phyloP scores from a whole-genome alignment of 2,797 vertebrate genomes.

The Catharus ustulatus region DNA sequence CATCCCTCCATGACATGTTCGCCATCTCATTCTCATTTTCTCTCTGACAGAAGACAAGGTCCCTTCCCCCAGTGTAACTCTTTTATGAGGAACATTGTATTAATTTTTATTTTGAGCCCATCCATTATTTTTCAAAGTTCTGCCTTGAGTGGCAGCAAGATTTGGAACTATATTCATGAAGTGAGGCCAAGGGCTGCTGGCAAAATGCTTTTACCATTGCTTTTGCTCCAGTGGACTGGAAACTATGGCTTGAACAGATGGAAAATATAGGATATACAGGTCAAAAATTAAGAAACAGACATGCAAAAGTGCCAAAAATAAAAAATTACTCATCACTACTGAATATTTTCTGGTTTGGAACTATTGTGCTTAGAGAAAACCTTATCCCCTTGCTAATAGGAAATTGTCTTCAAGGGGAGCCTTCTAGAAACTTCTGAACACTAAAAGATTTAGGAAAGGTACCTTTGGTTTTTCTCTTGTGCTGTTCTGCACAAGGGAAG shows the following conservation, averaged over 20 bases:
- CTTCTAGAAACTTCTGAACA: neutral
- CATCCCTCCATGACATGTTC: neutral
- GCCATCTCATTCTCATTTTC: neutral
- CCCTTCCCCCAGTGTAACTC: fast-evolving
- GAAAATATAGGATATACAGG: conserved; percentile 51
- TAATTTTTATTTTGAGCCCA: conserved; percentile 13
- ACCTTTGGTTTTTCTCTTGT: neutral
- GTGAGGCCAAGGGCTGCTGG: conserved; percentile 66
- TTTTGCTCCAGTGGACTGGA: conserved; percentile 75
- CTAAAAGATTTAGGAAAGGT: neutral
- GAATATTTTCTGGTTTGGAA: neutral
- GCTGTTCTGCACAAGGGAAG: neutral
- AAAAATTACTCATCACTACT: neutral
- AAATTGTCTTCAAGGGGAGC: neutral
- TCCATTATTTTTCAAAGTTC: neutral
- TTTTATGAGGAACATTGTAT: neutral
- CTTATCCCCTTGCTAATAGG: neutral
- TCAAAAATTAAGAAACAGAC: conserved; percentile 15
- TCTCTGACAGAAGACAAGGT: neutral
- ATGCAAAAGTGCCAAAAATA: neutral
- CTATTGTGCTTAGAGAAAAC: neutral
- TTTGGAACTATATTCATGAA: conserved; percentile 23
- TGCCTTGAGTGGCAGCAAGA: conserved; percentile 8
- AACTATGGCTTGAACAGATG: conserved; percentile 70
- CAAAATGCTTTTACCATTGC: conserved; percentile 65